These are phyloP conservation scores for Acleris holmiana DNA, from an alignment of 2,888 invertebrate genomes.

Conservation along the genomic window DNA sequence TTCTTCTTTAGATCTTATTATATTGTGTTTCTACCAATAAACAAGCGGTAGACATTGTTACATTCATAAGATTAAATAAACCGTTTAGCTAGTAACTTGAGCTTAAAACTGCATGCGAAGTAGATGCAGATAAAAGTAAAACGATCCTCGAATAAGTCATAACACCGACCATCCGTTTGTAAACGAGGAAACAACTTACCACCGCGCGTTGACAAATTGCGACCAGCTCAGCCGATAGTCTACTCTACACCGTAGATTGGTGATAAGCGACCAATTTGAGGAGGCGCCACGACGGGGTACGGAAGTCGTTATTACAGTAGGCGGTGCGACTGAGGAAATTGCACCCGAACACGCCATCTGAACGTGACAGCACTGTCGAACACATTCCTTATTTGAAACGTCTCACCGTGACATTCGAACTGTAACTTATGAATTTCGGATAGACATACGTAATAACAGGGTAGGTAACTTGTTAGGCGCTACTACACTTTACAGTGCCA, in stretches of 20 bases:
- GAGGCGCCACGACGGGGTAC: slow-evolving; percentile 83
- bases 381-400: slow-evolving; percentile 80
- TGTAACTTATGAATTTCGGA: slow-evolving; percentile 59
- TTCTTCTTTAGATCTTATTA: no score
- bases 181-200: slow-evolving; percentile 65
- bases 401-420: slow-evolving; percentile 72
- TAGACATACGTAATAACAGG: slow-evolving; percentile 42
- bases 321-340: slow-evolving; percentile 81
- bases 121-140: not conserved
- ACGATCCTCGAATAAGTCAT: slow-evolving; percentile 37
- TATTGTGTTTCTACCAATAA: no score
- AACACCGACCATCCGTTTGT: slow-evolving; percentile 52
- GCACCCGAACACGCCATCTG: slow-evolving; percentile 80
- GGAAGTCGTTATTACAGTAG: slow-evolving; percentile 84
- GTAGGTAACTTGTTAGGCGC: slow-evolving; percentile 15
- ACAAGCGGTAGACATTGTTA: no score
- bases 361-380: slow-evolving; percentile 83
- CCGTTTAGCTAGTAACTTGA: no score
- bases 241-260: slow-evolving; percentile 80
- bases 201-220: slow-evolving; percentile 76
- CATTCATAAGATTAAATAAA: no score
- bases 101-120: no score
- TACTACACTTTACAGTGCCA: not conserved
- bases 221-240: slow-evolving; percentile 74
- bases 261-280: slow-evolving; percentile 84